Evolutionary conservation across 2,888 invertebrate species (phyloP).

Genomic region (Linnaemya tessellans): DNA sequence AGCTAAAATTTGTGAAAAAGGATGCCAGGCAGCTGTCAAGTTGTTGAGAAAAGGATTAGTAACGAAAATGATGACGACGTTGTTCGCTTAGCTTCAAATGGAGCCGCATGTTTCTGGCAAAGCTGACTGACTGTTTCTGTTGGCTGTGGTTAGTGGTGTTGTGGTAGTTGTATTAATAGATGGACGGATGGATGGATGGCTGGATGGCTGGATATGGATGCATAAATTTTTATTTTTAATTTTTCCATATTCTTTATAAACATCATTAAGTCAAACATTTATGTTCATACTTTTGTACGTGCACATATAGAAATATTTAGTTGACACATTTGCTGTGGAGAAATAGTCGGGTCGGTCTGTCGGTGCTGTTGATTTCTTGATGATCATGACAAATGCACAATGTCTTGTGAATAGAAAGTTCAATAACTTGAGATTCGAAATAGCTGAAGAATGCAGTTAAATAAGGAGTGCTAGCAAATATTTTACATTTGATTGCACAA

Average conservation of each 20-base stretch:
- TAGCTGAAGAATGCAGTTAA: neutral
- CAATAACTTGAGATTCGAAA: constrained; percentile 13
- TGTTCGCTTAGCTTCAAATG: constrained; percentile 78
- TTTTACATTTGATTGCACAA: neutral
- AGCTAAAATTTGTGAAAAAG: constrained; percentile 81
- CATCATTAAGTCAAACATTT: constrained; percentile 52
- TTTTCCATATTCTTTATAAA: constrained; percentile 33
- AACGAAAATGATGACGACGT: constrained; percentile 72
- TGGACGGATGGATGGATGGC: constrained; percentile 36
- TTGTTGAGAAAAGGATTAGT: constrained; percentile 82
- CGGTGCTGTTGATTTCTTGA: constrained; percentile 33
- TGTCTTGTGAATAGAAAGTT: constrained; percentile 41
- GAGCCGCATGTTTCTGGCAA: constrained; percentile 76
- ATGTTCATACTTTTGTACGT: constrained; percentile 6
- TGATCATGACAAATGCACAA: constrained; percentile 55
- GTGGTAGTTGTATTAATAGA: constrained; percentile 58
- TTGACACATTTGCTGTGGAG: constrained; percentile 57
- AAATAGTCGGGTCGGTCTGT: constrained; percentile 55
- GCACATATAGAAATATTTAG: constrained; percentile 25
- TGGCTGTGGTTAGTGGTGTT: constrained; percentile 55
- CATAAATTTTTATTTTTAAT: constrained; percentile 32
- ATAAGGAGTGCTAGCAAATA: constrained; percentile 20
- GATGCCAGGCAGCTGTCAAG: constrained; percentile 82
- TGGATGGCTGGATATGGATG: constrained; percentile 39
- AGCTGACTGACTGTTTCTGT: constrained; percentile 22